Percentiles rank a stretch among this genome's conserved stretches.
Conservation (phyloP, 2,888 invertebrate species). For the Cosmopolites sordidus region DNA sequence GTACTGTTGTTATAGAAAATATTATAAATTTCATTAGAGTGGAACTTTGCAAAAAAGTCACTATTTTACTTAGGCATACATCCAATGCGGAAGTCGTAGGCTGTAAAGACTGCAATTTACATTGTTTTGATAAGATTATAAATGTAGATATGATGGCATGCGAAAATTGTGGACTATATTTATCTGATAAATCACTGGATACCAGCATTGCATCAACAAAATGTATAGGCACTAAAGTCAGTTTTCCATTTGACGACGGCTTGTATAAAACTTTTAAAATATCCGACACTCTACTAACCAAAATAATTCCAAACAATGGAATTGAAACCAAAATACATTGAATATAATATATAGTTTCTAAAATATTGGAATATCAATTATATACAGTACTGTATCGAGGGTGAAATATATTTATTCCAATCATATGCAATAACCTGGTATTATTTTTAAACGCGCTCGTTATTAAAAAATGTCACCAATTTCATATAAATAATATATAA, state of each 20-base stretch:
- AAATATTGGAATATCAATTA: no score
- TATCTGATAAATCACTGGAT: conserved; percentile 23
- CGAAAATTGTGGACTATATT: conserved; percentile 18
- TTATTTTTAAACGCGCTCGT: no score
- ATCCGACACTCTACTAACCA: conserved; percentile 10
- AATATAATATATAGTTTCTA: no score
- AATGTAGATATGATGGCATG: conserved; percentile 14
- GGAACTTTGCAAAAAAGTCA: conserved; percentile 18
- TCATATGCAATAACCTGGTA: no score
- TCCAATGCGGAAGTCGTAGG: conserved; percentile 8
- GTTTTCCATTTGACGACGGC: conserved; percentile 23
- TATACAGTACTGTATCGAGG: no score
- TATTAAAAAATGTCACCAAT: no score
- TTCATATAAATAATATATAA: no score
- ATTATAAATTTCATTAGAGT: conserved; percentile 11
- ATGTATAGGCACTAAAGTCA: conserved; percentile 11
- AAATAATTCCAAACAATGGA: conserved; percentile 20
- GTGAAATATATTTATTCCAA: no score
- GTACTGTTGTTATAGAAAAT: conserved; percentile 22
- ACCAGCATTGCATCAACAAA: conserved; percentile 11
- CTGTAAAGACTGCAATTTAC: conserved; percentile 19
- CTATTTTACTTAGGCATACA: conserved; percentile 15
- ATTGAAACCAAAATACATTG: conserved; percentile 14
- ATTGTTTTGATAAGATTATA: conserved; percentile 21
- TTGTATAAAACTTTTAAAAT: conserved; percentile 18